Base-by-base conservation (phyloP, 2,113 vertebrate genomes). In the Numida meleagris region DNA sequence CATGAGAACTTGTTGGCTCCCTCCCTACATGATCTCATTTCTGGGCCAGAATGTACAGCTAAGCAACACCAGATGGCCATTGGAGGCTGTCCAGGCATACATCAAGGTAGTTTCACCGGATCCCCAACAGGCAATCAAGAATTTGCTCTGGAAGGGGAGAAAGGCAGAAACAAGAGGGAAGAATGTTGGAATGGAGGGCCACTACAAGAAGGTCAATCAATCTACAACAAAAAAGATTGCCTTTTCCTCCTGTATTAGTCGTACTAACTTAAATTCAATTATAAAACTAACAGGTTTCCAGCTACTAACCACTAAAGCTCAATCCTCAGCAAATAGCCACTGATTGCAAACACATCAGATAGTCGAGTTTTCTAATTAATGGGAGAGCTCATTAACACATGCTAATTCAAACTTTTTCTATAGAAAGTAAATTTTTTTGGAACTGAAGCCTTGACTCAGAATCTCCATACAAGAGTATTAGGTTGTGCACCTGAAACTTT, bases 61-160 rank as follows among this genome's bases (percentile, higher is more conserved):
- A 63, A 96, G 71, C 87, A 78, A 90, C 81, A 95, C 42, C 95
- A 96, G 48, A 88, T 74, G 93, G 94, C 84, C 68, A 38, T 5
- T 18, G 90, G 83, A 58, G 80, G 63, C 45, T 90, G 81, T 87
- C 48, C 61, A 33, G 68, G 68, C 57, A n/a, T 7, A 6, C 46
- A 85, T 40, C 72, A 65, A 96, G 95, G 94, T 95, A 93, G 40
- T 51, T 86, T 46, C 84, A 72, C n/a, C 46, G 31, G 11, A 71
- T 66, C 66, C 77, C 67, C 82, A 86, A 42, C 58, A 76, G 46
- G 70, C 43, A 87, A 12, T 36, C 10, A 55, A 61, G 63, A 57
- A 25, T 82, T 91, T 76, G 34, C 40, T 77, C 36, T 38, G 38
- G 34, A 75, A 90, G 9, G 38, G 77, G 58, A 95, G 40, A 23